Evolutionary conservation across 2,113 vertebrate genomes (phyloP).

Genomic region (Silurus glanis): DNA sequence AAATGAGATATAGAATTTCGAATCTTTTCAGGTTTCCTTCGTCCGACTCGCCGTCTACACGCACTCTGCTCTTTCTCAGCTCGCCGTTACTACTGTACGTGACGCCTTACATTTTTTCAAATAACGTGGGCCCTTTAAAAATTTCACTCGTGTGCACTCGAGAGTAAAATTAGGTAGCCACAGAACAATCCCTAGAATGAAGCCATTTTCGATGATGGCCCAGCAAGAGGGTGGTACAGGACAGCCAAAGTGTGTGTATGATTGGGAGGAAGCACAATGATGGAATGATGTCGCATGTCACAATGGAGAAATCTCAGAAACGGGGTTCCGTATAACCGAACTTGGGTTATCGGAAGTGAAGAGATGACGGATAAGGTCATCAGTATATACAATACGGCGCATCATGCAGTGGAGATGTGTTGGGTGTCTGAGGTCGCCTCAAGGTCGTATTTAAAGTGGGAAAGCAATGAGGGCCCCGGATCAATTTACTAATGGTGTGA

Average conservation of each 20-base stretch:
- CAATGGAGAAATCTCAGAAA: background rate
- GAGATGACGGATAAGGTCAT: background rate
- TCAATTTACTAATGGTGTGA: too few relatives aligned
- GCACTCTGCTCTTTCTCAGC: conserved; percentile 66
- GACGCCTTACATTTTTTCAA: conserved; percentile 68
- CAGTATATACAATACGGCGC: background rate
- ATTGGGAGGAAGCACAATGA: background rate
- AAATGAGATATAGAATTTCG: too few relatives aligned
- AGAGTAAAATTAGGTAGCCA: conserved; percentile 75
- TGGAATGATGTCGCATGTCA: background rate
- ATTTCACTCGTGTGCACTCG: conserved; percentile 70
- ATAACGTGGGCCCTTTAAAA: conserved; percentile 68
- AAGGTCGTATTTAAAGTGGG: too few relatives aligned
- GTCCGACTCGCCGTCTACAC: background rate
- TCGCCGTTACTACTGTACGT: conserved; percentile 57
- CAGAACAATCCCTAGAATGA: conserved; percentile 70
- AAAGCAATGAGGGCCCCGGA: too few relatives aligned
- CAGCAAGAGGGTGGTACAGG: conserved; percentile 59
- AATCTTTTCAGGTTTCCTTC: background rate
- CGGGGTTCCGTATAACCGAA: background rate
- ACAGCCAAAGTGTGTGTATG: background rate
- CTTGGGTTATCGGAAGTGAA: background rate
- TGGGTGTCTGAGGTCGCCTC: too few relatives aligned
- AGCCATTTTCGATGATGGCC: conserved; percentile 55
- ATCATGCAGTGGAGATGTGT: background rate